These are phyloP conservation scores for Dasypolia templi DNA, from an alignment of 2,888 invertebrate genomes.

Conservation along the genomic window DNA sequence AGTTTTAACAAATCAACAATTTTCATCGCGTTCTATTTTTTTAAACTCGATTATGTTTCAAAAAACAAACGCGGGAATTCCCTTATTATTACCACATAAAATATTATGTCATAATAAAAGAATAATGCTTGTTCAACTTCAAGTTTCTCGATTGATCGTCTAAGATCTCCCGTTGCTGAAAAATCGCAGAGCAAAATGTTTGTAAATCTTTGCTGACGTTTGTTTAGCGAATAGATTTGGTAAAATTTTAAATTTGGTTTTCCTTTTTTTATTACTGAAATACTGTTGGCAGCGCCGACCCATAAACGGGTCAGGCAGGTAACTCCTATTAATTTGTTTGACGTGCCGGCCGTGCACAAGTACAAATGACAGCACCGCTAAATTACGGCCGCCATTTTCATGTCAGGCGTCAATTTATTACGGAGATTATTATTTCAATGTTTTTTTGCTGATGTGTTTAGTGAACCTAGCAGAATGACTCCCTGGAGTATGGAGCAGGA, in stretches of 20 bases:
- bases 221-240: neutral
- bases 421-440: neutral
- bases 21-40: neutral
- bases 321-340: too few species aligned
- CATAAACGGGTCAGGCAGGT: neutral
- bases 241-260: too few species aligned
- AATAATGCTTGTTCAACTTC: neutral
- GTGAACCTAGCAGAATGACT: conserved; percentile 8
- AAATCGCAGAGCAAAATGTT: neutral
- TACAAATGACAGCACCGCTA: conserved; percentile 15
- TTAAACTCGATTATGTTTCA: neutral
- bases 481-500: conserved; percentile 11
- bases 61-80: too few species aligned
- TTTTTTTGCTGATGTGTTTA: neutral
- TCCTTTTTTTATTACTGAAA: neutral
- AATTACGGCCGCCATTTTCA: conserved; percentile 16
- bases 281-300: neutral
- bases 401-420: conserved; percentile 1
- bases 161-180: neutral
- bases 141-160: conserved; percentile 4
- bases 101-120: too few species aligned
- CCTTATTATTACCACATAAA: too few species aligned
- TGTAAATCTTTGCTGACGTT: too few species aligned
- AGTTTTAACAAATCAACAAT: neutral
- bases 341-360: neutral